Conservation (phyloP, 2,113 vertebrate genomes). For the Corapipo altera region DNA sequence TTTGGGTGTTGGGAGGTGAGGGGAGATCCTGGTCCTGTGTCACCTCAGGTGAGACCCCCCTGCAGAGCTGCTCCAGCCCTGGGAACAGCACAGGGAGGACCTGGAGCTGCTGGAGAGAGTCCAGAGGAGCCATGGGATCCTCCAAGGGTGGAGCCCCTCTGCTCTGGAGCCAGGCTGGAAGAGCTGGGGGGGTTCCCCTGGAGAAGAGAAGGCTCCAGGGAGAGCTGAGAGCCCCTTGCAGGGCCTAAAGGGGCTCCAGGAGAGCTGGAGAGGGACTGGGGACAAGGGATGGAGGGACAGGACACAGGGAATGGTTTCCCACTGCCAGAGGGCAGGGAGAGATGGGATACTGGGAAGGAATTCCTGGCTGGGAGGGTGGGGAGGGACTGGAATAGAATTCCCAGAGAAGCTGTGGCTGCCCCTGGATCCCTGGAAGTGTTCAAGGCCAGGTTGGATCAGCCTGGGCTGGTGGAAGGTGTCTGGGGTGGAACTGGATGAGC, state of each 20-base stretch:
- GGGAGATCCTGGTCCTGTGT: too few relatives aligned
- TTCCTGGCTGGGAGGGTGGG: too few relatives aligned
- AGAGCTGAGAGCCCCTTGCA: not conserved
- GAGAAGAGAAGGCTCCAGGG: not conserved
- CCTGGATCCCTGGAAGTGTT: not conserved
- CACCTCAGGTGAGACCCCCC: too few relatives aligned
- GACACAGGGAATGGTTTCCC: not conserved
- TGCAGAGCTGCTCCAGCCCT: not conserved
- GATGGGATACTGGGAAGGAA: not conserved
- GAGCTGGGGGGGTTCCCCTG: not conserved
- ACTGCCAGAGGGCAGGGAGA: not conserved
- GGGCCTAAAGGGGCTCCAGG: not conserved
- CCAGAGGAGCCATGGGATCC: not conserved
- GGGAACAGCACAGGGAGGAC: not conserved
- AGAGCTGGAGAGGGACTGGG: not conserved
- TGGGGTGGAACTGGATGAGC: accelerated
- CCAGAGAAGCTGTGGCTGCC: not conserved
- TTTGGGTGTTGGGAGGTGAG: too few relatives aligned
- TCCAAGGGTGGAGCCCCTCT: not conserved
- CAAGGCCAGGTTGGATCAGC: not conserved
- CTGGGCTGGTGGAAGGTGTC: not conserved
- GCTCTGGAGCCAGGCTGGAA: not conserved
- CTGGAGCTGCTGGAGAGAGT: accelerated
- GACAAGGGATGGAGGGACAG: not conserved
- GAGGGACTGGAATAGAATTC: too few relatives aligned